A percentile compares a stretch with the other conserved stretches of the same genome.
These are phyloP conservation scores for Gephyroberyx darwinii DNA, from an alignment of 2,797 vertebrate genomes.

Conservation along the genomic window DNA sequence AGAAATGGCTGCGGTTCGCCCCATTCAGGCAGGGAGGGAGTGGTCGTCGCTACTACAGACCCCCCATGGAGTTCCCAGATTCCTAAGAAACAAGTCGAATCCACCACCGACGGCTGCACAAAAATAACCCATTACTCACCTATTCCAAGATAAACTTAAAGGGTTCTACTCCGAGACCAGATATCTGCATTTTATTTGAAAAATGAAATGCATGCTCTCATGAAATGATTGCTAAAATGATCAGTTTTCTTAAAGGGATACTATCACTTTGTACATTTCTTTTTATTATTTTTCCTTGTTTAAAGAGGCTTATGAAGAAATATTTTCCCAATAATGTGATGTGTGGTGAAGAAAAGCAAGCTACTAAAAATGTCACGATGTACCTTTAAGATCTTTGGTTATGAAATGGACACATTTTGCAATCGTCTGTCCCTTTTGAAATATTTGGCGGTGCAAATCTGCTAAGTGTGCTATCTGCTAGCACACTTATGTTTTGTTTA, in stretches of 20 bases:
- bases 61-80: conserved; percentile 15
- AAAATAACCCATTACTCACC: background rate
- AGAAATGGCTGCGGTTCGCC: conserved; percentile 73
- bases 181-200: too few species aligned
- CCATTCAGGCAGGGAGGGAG: conserved; percentile 72
- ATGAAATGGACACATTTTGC: background rate
- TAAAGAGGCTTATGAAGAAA: background rate
- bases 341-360: background rate
- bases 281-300: too few species aligned
- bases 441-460: background rate
- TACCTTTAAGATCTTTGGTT: background rate
- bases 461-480: too few species aligned
- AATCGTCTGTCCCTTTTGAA: background rate
- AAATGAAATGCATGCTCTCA: background rate
- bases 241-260: too few species aligned
- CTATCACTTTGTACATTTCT: background rate
- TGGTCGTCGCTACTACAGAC: conserved; percentile 50
- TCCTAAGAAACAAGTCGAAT: conserved; percentile 15
- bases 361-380: background rate
- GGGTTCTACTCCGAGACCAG: background rate
- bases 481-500: background rate
- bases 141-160: background rate
- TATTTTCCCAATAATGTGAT: background rate
- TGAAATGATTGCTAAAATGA: too few species aligned
- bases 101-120: conserved; percentile 12